Base-by-base conservation (phyloP, 2,888 invertebrate genomes). In the Xestia rhomboidea region DNA sequence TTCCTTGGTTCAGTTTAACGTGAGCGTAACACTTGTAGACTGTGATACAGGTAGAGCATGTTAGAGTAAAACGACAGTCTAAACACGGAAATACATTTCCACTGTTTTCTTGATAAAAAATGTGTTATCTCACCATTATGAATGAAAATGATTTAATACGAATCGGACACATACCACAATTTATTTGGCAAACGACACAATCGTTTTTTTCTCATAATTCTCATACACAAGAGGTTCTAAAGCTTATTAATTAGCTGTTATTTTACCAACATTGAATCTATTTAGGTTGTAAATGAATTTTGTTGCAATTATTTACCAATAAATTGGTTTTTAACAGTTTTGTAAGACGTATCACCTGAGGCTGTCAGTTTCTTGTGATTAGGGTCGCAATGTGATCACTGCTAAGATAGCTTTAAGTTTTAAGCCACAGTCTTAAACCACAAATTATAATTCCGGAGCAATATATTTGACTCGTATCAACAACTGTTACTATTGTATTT, bases 401-500 rank as follows among this genome's bases (percentile, higher is more conserved):
- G 18, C 24, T 44, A 21, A 24, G 21, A 34, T 13, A 24, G 5
- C 68, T 62, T 34, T n/a, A 5, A 0, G 3, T 38, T 57, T 30
- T 21, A 7, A 30, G 11, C 1, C 13, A 27, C 15, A 24, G 27
- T 41, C 21, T 69, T 63, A n/a, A 60, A n/a, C 38, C 49, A 72
- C 1, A 34, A 34, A 49, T 64, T 41, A 0, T 10, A 68, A 66
- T 69, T 73, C 15, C 73, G 30, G n/a, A 63, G 60, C 10, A 63
- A 57, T 68, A 75, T 69, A 82, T 75, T 80, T 27, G 34, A 18
- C 18, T 69, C 64, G 72, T 85, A 88, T 77, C 76, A 87, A 84
- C 83, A 77, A 86, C 77, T 77, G 74, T 79, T 86, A 84, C 80
- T 84, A 83, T 89, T 88, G 84, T 93, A 93, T 94, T 92, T 93